phyloP scores from a whole-genome alignment of 2,888 invertebrate species.

The Hedya salicella region DNA sequence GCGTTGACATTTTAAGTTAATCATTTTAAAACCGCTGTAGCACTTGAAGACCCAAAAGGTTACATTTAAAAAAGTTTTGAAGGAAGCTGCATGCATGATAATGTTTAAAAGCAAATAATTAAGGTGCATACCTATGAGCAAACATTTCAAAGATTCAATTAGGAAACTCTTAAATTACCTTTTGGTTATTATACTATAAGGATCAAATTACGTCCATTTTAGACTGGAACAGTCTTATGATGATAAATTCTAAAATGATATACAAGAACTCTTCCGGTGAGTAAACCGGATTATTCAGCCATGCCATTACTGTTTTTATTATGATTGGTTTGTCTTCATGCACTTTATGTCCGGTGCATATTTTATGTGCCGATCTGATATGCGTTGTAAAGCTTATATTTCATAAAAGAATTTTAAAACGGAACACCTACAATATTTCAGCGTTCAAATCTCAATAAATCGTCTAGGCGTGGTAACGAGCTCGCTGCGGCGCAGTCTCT shows the following conservation, averaged over 20 bases:
- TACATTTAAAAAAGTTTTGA: too few species aligned
- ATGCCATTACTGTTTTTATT: neutral
- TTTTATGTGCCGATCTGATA: neutral
- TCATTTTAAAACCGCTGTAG: conserved; percentile 11
- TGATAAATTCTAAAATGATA: too few species aligned
- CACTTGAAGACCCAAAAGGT: conserved; percentile 4
- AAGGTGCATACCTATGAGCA: too few species aligned
- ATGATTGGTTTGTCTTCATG: neutral
- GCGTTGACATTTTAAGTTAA: conserved; percentile 8
- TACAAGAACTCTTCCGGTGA: too few species aligned
- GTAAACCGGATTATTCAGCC: neutral
- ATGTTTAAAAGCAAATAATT: neutral
- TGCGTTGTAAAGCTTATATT: conserved; percentile 56
- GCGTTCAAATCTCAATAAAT: conserved; percentile 85
- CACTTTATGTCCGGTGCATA: neutral
- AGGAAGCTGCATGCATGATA: too few species aligned
- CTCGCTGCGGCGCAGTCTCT: conserved; percentile 83
- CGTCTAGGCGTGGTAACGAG: conserved; percentile 84
- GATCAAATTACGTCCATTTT: too few species aligned
- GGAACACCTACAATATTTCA: conserved; percentile 83
- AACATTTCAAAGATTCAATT: too few species aligned
- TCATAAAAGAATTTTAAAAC: conserved; percentile 80
- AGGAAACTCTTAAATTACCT: too few species aligned
- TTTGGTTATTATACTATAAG: too few species aligned
- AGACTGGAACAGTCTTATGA: too few species aligned